Percentiles rank a stretch among this genome's conserved stretches.
These are phyloP conservation scores for Streblospio benedicti DNA, from an alignment of 1,140 invertebrate species.

Conservation along the genomic window DNA sequence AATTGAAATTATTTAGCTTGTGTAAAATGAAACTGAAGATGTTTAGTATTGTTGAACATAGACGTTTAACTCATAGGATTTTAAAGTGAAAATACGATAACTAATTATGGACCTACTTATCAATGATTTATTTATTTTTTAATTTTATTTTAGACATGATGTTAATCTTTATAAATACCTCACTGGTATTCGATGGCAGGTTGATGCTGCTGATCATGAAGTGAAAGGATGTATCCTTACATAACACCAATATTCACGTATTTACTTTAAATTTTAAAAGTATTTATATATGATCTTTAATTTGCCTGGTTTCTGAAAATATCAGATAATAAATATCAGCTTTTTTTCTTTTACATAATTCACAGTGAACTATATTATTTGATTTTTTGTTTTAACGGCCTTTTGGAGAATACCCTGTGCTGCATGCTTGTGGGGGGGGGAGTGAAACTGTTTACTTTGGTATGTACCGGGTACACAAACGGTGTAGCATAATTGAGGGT, in stretches of 20 bases:
- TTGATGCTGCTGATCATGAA: slow-evolving; percentile 26
- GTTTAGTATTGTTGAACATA: too few relatives aligned
- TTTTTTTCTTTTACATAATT: background rate
- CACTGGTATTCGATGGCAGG: slow-evolving; percentile 27
- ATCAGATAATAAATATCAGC: background rate
- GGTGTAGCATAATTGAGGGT: too few relatives aligned
- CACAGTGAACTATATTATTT: too few relatives aligned
- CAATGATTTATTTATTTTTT: background rate
- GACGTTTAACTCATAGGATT: too few relatives aligned
- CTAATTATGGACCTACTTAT: background rate
- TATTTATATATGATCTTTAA: background rate
- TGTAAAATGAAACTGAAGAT: too few relatives aligned
- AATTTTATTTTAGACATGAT: slow-evolving; percentile 22
- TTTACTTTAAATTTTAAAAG: background rate
- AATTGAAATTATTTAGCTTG: too few relatives aligned
- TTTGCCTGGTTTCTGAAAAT: background rate
- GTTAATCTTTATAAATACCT: slow-evolving; percentile 28
- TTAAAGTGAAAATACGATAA: too few relatives aligned
- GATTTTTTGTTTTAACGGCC: too few relatives aligned
- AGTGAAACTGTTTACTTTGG: too few relatives aligned
- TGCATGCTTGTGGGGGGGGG: too few relatives aligned
- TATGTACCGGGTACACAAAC: too few relatives aligned
- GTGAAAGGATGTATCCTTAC: slow-evolving; percentile 33
- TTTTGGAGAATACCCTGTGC: too few relatives aligned
- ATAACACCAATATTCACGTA: background rate